phyloP scores from a whole-genome alignment of 2,888 invertebrate species.

The Listrodromus nycthemerus region DNA sequence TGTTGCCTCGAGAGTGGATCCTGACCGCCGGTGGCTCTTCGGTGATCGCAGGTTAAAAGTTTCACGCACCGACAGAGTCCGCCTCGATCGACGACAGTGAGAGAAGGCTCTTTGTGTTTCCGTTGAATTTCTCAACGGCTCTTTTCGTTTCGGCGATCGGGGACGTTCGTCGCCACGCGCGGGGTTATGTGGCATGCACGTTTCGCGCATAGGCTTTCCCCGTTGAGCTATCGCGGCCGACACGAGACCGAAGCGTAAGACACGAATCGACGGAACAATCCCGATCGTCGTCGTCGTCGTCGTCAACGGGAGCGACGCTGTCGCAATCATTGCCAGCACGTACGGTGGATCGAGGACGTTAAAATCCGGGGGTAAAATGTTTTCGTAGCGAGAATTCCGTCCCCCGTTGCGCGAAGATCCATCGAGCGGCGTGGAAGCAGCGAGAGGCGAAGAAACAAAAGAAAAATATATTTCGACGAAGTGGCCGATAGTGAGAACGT shows the following conservation, averaged over 20 bases:
- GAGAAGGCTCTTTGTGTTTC: not conserved
- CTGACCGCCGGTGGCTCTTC: conserved; percentile 41
- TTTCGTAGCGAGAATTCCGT: conserved; percentile 6
- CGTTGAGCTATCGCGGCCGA: conserved; percentile 8
- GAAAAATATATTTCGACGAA: not conserved
- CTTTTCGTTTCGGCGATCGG: conserved; percentile 39
- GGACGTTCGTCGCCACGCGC: conserved; percentile 48
- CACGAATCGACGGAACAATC: not conserved
- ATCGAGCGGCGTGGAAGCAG: not conserved
- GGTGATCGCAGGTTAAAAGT: not conserved
- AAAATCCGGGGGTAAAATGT: not conserved
- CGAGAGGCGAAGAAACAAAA: not conserved
- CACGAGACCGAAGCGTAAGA: conserved; percentile 16
- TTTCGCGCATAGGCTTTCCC: not conserved
- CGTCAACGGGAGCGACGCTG: too few relatives aligned
- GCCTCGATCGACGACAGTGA: not conserved
- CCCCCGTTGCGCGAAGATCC: not conserved
- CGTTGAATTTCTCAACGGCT: not conserved
- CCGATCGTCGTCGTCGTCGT: not conserved
- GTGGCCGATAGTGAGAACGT: not conserved
- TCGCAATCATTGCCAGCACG: not conserved
- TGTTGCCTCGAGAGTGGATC: conserved; percentile 18
- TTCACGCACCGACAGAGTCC: not conserved
- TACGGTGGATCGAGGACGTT: conserved; percentile 1
- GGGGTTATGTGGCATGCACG: conserved; percentile 14